Evolutionary conservation across 1,140 invertebrate genomes (phyloP), one percentile per base, ranked within the genome.

Genomic region (Drosophila lacteicornis): DNA sequence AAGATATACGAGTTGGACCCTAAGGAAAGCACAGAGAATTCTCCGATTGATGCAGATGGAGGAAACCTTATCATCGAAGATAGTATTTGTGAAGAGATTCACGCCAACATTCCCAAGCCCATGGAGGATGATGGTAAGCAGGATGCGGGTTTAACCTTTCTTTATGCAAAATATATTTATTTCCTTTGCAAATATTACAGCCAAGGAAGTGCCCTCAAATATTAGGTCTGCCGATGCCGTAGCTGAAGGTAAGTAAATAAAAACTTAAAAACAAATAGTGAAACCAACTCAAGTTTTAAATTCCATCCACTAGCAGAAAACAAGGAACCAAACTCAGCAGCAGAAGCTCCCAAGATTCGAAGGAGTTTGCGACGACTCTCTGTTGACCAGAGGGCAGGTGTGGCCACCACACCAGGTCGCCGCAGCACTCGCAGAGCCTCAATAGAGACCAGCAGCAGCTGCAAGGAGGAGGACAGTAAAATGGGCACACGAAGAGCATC

Each of bases 401-500:
- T 12, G 3, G 36, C 47, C n/a, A 25, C 61, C 15, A 90, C 90
- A 2, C 84, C 80, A 4, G 5, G 50, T 15, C 19, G 12, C 7
- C 57, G 80, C 7, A 79, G 82, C 0, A 92, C 36, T 1, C 62
- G 90, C 0, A 69, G 79, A 19, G 69, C 69, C 3, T 91, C 90
- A 0, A 38, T 87, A 42, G 81, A 78, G 15, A 68, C 63, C 22
- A 55, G 25, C 38, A 43, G 36, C 36, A 53, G 30, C 17, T 36
- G 38, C 4, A 9, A 19, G n/a, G 51, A 47, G 19, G 19, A 19
- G 19, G 19, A 19, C 19, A 19, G 19, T 19, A 19, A 19, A 19
- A 19, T 19, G 1, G 19, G 19, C 19, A 19, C 58, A 2, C 74
- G 84, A 2, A 75, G 84, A 36, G 78, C 81, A 0, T 88, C 84